phyloP scores from a whole-genome alignment of 2,113 vertebrate species.

The Poeciliopsis retropinna region DNA sequence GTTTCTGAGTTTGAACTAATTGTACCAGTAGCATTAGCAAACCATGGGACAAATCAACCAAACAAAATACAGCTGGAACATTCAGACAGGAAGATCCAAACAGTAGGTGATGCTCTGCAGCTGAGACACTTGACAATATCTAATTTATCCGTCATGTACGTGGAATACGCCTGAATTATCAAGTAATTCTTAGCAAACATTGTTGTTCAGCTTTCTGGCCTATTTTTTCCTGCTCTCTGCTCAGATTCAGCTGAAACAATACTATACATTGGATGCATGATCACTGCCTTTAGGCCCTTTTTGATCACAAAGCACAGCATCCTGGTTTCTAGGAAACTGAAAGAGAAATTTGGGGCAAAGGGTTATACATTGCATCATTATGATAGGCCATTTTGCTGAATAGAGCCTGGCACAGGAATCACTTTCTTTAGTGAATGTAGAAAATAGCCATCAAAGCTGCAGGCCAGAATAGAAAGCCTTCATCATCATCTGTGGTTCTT shows the following conservation, averaged over 20 bases:
- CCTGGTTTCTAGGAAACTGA: constrained; percentile 30
- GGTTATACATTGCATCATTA: constrained; percentile 65
- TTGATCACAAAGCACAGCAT: constrained; percentile 64
- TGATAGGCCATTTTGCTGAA: constrained; percentile 64
- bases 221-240: constrained; percentile 48
- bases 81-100: constrained; percentile 45
- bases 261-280: constrained; percentile 56
- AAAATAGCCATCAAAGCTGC: constrained; percentile 63
- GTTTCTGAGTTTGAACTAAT: no score
- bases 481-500: constrained; percentile 50
- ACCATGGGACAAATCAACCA: constrained; percentile 3
- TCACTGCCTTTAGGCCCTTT: constrained; percentile 53
- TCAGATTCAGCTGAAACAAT: constrained; percentile 52
- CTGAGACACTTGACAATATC: constrained; percentile 69
- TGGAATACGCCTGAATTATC: constrained; percentile 77
- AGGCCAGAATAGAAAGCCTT: constrained; percentile 64
- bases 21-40: no score
- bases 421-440: constrained; percentile 57
- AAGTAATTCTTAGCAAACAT: constrained; percentile 73
- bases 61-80: constrained; percentile 38
- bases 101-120: constrained; percentile 55
- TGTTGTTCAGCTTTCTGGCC: constrained; percentile 65
- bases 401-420: constrained; percentile 49
- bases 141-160: constrained; percentile 76
- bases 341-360: constrained; percentile 56